Base-by-base conservation (phyloP, 2,797 vertebrate genomes). In the Sebastes minor region DNA sequence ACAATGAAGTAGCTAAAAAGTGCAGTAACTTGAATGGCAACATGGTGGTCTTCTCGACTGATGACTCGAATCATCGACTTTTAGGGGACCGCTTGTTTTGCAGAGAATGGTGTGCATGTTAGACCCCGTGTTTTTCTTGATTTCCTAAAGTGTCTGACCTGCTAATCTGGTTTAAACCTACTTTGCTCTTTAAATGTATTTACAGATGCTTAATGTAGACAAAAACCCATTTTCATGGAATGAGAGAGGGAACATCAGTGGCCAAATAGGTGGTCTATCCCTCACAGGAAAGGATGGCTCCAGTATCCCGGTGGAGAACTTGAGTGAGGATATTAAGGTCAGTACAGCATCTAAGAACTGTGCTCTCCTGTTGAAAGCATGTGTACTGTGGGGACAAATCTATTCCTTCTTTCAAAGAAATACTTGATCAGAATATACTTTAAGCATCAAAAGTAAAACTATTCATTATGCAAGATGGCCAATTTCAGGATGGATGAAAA, bases 261-360 rank as follows among this genome's bases (percentile, higher is more conserved):
- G 97, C 76, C 77, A 88, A 23, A 87, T 97, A 12, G 96, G 94
- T 52, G 92, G 90, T 71, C 93, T 99, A n/a, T 92, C 93, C 64
- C 94, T 99, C 64, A 96, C 96, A 73, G 92, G 55, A 76, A 65
- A 89, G 62, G 82, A 97, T 88, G 97, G 97, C 16, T 92, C 88
- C 6, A 30, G 66, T 32, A 96, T 98, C 80, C 90, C 93, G 22
- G 91, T 99, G 64, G 92, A 89, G 77, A 95, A 97, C 76, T 90
- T 98, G 70, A 91, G 74, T 0, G 91, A 97, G 38, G 94, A 97
- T 35, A 96, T 98, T 13, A 95, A 98, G 96, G 98, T 99, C 87
- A 89, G 84, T 81, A 49, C 27, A 52, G 16, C 32, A 61, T 22
- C 8, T 7, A 23, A 63, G 23, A 11, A 25, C 35, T 69, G 33